Percentiles rank a stretch among this genome's conserved stretches.
These are phyloP conservation scores for Temnothorax longispinosus DNA, from an alignment of 1,140 invertebrate genomes.

Conservation along the genomic window DNA sequence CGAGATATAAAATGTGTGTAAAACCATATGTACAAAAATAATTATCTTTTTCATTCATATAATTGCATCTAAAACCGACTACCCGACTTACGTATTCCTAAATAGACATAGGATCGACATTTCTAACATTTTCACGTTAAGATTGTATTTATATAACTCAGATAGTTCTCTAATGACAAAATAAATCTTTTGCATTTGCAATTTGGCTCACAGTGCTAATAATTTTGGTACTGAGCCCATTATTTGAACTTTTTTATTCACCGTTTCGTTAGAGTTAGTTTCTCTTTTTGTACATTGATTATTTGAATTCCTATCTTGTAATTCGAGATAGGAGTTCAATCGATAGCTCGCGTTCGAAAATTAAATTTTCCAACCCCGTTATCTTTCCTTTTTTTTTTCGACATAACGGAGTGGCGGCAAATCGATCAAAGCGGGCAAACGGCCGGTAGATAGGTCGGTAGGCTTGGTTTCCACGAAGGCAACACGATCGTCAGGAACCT, in stretches of 20 bases:
- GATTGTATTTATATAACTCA: neutral
- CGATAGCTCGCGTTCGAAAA: neutral
- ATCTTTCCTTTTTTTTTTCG: neutral
- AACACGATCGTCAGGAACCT: conserved; percentile 42
- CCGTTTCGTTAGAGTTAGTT: neutral
- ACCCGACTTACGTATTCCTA: neutral
- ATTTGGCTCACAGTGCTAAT: conserved; percentile 25
- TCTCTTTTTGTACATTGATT: neutral
- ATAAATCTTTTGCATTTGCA: neutral
- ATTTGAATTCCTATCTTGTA: too few relatives aligned
- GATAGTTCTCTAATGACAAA: neutral
- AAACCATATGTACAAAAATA: neutral
- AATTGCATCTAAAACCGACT: neutral
- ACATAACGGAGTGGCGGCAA: conserved; percentile 25
- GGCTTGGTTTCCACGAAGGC: conserved; percentile 38
- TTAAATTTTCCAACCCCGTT: neutral
- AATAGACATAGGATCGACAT: neutral
- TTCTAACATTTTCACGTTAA: neutral
- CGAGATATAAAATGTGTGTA: too few relatives aligned
- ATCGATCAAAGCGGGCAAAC: conserved; percentile 42
- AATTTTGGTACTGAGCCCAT: conserved; percentile 4
- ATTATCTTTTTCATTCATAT: neutral
- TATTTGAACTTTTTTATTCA: neutral
- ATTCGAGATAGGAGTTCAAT: neutral
- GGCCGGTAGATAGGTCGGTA: conserved; percentile 4